Evolutionary conservation across 2,888 invertebrate species (phyloP).

Genomic region (Allophyes oxyacanthae): DNA sequence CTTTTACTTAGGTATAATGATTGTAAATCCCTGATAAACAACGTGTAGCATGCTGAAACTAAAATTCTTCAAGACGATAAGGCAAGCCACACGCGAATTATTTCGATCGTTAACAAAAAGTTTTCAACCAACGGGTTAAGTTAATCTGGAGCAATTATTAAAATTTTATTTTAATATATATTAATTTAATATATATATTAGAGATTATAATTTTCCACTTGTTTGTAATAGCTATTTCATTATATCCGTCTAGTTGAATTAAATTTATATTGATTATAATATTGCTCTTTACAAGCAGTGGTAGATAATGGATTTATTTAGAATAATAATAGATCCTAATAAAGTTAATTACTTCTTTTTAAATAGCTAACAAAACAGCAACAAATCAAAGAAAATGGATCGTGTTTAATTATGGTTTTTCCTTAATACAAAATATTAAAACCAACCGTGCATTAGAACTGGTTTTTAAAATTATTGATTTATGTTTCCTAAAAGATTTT

Average conservation of each 20-base stretch:
- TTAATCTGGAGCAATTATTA: conserved; percentile 30
- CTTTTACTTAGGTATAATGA: conserved; percentile 3
- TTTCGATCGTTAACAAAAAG: conserved; percentile 17
- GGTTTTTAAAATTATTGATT: too few relatives aligned
- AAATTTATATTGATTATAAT: conserved; percentile 27
- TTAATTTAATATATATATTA: neutral
- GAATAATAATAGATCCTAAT: conserved; percentile 13
- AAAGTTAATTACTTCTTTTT: neutral
- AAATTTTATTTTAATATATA: conserved; percentile 18
- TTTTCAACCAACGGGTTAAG: conserved; percentile 6
- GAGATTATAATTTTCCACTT: conserved; percentile 24
- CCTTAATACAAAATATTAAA: neutral
- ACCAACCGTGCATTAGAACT: too few relatives aligned
- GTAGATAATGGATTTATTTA: too few relatives aligned
- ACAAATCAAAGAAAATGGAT: neutral
- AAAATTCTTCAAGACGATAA: conserved; percentile 43
- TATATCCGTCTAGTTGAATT: conserved; percentile 36
- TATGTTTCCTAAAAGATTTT: too few relatives aligned
- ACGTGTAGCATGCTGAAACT: conserved; percentile 16
- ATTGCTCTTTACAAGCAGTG: neutral
- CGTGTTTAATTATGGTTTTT: too few relatives aligned
- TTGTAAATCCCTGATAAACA: conserved; percentile 30
- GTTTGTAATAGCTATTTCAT: conserved; percentile 15
- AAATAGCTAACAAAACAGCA: neutral
- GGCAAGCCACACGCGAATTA: conserved; percentile 37